Conservation (phyloP, 2,113 vertebrate genomes). For the Stigmatopora nigra region DNA sequence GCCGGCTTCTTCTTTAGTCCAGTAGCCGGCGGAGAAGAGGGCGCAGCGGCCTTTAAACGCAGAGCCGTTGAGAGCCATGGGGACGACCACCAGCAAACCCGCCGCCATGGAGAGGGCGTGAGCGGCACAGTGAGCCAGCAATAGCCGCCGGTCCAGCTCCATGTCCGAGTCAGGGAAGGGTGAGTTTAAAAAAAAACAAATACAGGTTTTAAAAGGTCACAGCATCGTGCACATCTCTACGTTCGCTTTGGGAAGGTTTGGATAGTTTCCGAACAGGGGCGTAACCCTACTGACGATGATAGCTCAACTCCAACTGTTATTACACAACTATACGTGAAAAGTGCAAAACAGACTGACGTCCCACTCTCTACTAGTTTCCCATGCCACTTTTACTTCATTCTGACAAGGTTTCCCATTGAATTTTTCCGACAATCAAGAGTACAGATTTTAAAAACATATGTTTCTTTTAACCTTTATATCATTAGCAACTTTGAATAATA, state of each 20-base stretch:
- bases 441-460: no score
- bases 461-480: no score
- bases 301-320: not conserved
- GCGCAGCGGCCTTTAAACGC: slow-evolving; percentile 74
- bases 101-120: slow-evolving; percentile 64
- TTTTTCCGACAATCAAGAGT: no score
- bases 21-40: slow-evolving; percentile 69
- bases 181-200: not conserved
- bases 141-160: slow-evolving; percentile 68
- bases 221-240: slow-evolving; percentile 11
- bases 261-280: slow-evolving; percentile 31
- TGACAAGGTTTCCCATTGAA: no score
- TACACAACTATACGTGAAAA: slow-evolving; percentile 12
- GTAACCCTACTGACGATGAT: not conserved
- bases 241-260: not conserved
- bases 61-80: slow-evolving; percentile 73
- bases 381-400: not conserved
- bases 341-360: not conserved
- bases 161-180: slow-evolving; percentile 26
- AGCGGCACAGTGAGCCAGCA: slow-evolving; percentile 68
- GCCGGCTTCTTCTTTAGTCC: slow-evolving; percentile 56
- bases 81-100: slow-evolving; percentile 70
- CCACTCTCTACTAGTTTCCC: slow-evolving; percentile 13
- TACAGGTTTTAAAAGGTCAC: not conserved
- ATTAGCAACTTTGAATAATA: no score